Base-by-base conservation (phyloP, 1,140 invertebrate genomes). In the Andrena cerasifolii region DNA sequence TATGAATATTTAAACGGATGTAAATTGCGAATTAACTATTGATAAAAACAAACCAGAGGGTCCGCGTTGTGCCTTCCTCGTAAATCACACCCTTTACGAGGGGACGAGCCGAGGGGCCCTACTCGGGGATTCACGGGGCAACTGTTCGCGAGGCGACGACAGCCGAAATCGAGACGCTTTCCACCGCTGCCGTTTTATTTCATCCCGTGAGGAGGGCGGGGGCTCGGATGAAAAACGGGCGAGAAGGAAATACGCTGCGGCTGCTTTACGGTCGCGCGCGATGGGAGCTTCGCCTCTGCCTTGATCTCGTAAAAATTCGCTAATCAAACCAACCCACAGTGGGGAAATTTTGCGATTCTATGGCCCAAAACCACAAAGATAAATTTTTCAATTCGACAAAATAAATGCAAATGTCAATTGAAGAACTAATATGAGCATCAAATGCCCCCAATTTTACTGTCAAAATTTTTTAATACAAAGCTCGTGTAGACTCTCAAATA, bases 11-110 rank as follows among this genome's bases (percentile, higher is more conserved):
- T 88, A 87, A 88, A 79, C 75, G 79, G 73, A 88, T 87, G 86
- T 88, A 88, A 88, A 88, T 88, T 88, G 85, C 75, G 84, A 84
- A 87, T 88, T 88, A 88, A 88, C 85, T 88, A 88, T 88, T 88
- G 87, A 88, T 88, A 87, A 87, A 88, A 87, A 88, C 85, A 88
- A 87, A 87, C 82, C 81, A 84, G 85, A 83, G 81, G 73, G 81
- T 78, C 84, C 49, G 58, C 51, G 71, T 79, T 87, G 80, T 80
- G 85, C 74, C 80, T 86, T 74, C 67, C 75, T 80, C 80, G 65
- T 86, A 86, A 86, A 86, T 86, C 84, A 84, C 79, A 78, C 79
- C 40, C 70, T 71, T 53, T 67, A 70, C 62, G 24, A 6, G 45
- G 31, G 16, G 28, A 26, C 26, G 31, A 12, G 28, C 18, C 26